Evolutionary conservation across 2,888 invertebrate genomes (phyloP), one percentile per base, ranked within the genome.

Genomic region (Hypomecis punctinalis): DNA sequence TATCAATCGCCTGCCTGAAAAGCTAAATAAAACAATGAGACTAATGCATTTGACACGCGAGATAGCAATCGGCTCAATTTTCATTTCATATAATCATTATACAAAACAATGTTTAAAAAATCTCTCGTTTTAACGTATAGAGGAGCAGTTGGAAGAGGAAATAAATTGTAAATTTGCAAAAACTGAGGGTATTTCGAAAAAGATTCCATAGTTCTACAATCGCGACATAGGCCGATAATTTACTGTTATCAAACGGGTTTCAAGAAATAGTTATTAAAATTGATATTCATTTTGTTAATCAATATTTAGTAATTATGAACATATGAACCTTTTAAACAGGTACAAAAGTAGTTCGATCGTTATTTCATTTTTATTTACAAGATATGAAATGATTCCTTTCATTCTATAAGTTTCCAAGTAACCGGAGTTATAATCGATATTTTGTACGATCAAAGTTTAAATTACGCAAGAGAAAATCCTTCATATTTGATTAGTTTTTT

Each of bases 281-380:
- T 54, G 9, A 45, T 43, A 58, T 53, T 39, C 9, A 5, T 10
- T 36, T 40, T 47, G 46, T 52, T 56, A 61, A 33, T 42, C 5
- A 43, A 35, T 35, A 11, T 6, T 60, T 13, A 63, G 39, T 43
- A 13, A 80, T 79, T 78, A 78, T 84, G 82, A 81, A 2, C 23
- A 23, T 23, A 23, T 75, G 76, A 85, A 85, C 81, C 83, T 80
- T 80, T 81, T 80, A 76, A 84, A 87, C 90, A 91, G 90, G 90
- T 91, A 91, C 91, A 90, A 89, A 89, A 89, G 90, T 91, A 89
- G 89, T 78, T 68, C 62, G 65, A 80, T 75, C 74, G 77, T 78
- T 78, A 76, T 77, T 78, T 77, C 76, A 75, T 77, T 61, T 83
- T 83, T 90, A 88, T 88, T 83, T 88, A 90, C 88, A 91, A 83